Evolutionary conservation across 2,888 invertebrate genomes (phyloP).

Genomic region (Thymelicus lineola): DNA sequence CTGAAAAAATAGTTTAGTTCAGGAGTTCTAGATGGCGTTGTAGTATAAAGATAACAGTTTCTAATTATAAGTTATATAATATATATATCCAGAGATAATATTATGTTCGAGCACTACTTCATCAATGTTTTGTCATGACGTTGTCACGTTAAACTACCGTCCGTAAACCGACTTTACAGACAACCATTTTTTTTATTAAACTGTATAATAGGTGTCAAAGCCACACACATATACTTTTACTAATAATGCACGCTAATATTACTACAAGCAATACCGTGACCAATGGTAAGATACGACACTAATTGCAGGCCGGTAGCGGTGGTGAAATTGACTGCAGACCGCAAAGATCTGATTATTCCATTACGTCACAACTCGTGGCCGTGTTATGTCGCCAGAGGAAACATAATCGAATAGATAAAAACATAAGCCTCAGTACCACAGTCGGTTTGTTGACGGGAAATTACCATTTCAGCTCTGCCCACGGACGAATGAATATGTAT

Average conservation of each 20-base stretch:
- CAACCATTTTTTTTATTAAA: too few relatives aligned
- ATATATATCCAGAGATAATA: too few relatives aligned
- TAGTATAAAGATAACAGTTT: too few relatives aligned
- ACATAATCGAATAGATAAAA: constrained; percentile 61
- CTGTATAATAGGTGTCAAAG: too few relatives aligned
- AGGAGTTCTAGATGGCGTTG: too few relatives aligned
- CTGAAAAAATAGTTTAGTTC: too few relatives aligned
- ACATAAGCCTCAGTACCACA: constrained; percentile 68
- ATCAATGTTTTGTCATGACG: too few relatives aligned
- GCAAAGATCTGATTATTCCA: constrained; percentile 23
- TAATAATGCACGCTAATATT: neutral
- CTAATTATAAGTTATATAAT: too few relatives aligned
- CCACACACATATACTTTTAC: neutral
- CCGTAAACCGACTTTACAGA: too few relatives aligned
- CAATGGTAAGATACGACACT: constrained; percentile 7
- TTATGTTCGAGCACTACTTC: too few relatives aligned
- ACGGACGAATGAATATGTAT: constrained; percentile 78
- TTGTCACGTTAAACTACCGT: too few relatives aligned
- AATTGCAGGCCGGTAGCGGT: constrained; percentile 18
- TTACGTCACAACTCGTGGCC: constrained; percentile 14
- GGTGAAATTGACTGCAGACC: constrained; percentile 24
- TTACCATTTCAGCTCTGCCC: constrained; percentile 76
- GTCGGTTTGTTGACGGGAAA: constrained; percentile 74
- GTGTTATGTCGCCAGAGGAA: constrained; percentile 2
- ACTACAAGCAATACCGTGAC: constrained; percentile 2